Evolutionary conservation across 2,113 vertebrate species (phyloP).

Genomic region (Dissostichus mawsoni): DNA sequence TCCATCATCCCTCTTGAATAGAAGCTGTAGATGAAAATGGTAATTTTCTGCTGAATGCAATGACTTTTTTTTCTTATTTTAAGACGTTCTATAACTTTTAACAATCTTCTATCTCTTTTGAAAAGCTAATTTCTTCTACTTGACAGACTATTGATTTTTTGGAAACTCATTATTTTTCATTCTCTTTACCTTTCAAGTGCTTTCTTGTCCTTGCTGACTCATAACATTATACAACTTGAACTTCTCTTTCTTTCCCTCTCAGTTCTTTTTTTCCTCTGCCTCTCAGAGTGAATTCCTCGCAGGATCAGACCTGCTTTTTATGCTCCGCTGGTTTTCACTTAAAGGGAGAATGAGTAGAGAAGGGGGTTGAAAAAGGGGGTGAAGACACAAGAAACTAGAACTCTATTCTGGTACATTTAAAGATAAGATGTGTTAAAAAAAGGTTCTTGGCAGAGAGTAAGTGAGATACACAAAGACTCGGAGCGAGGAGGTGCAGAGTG

Average conservation of each 20-base stretch:
- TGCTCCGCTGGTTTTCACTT: slow-evolving; percentile 71
- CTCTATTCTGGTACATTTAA: slow-evolving; percentile 12
- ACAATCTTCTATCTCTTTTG: slow-evolving; percentile 14
- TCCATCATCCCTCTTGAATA: slow-evolving; percentile 41
- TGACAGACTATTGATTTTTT: slow-evolving; percentile 45
- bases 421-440: slow-evolving; percentile 11
- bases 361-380: not conserved
- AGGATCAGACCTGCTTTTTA: slow-evolving; percentile 84
- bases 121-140: slow-evolving; percentile 10
- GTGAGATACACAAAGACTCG: slow-evolving; percentile 37
- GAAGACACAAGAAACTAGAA: slow-evolving; percentile 59
- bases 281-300: slow-evolving; percentile 78
- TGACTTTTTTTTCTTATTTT: not conserved
- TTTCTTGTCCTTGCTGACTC: slow-evolving; percentile 59
- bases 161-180: slow-evolving; percentile 24
- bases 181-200: slow-evolving; percentile 10
- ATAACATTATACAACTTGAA: slow-evolving; percentile 49
- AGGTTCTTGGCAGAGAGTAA: slow-evolving; percentile 28
- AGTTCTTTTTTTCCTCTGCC: not conserved
- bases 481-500: slow-evolving; percentile 11
- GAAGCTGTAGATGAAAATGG: slow-evolving; percentile 36
- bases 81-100: slow-evolving; percentile 30
- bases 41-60: slow-evolving; percentile 44
- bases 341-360: slow-evolving; percentile 51
- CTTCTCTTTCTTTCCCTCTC: slow-evolving; percentile 31